A percentile compares a stretch with the other conserved stretches of the same genome.
Evolutionary conservation across 1,140 invertebrate species (phyloP).

Genomic region (Steinernema khuongi): DNA sequence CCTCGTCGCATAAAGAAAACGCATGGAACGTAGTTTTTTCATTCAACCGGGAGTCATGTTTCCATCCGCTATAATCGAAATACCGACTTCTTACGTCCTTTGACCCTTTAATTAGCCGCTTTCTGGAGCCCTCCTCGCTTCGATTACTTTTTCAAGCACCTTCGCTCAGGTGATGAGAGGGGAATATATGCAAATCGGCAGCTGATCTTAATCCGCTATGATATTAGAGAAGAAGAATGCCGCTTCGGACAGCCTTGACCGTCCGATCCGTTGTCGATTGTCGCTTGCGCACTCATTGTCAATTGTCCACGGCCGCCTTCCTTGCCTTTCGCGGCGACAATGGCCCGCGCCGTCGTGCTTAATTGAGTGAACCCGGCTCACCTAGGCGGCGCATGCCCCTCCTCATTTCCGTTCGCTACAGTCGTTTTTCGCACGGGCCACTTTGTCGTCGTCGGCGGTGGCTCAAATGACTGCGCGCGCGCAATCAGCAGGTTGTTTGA

Average conservation of each 20-base stretch:
- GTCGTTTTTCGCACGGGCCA: conserved; percentile 7
- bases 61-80: too few species aligned
- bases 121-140: too few species aligned
- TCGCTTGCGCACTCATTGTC: background rate
- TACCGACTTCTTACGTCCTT: too few species aligned
- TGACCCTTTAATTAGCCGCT: too few species aligned
- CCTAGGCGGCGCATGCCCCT: background rate
- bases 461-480: background rate
- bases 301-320: background rate
- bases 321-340: background rate
- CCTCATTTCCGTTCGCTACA: background rate
- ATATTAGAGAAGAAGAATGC: conserved; percentile 17
- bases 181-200: conserved; percentile 16
- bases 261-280: background rate
- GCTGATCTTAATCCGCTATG: conserved; percentile 16
- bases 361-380: conserved; percentile 13
- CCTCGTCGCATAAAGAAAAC: too few species aligned
- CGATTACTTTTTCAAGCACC: conserved; percentile 10
- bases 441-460: background rate
- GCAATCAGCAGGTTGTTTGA: conserved; percentile 6
- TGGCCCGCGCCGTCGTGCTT: conserved; percentile 7
- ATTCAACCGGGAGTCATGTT: too few species aligned
- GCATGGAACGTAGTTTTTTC: too few species aligned
- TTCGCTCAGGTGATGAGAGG: background rate
- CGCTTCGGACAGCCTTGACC: conserved; percentile 11